Conservation (phyloP, 2,888 invertebrate species). For the Macrophya alboannulata region DNA sequence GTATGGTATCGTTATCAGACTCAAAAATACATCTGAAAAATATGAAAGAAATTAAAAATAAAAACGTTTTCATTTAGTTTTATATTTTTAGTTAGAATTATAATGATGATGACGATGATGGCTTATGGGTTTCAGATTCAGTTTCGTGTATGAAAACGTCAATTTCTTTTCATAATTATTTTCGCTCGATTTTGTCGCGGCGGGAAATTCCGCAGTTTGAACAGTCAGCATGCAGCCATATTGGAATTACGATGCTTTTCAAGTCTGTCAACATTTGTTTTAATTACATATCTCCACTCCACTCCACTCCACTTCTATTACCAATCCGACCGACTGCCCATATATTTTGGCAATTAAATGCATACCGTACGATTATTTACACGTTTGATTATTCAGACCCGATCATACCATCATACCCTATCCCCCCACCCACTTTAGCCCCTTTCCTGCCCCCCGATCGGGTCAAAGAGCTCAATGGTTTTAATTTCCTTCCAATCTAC, state of each 20-base stretch:
- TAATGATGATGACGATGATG: background rate
- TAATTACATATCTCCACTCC: constrained; percentile 41
- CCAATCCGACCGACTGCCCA: background rate
- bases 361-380: constrained; percentile 49
- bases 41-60: too few species aligned
- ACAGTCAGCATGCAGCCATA: constrained; percentile 11
- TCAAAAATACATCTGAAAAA: constrained; percentile 31
- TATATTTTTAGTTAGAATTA: background rate
- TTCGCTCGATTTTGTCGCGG: constrained; percentile 11
- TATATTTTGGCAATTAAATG: constrained; percentile 48
- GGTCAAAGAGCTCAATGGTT: constrained; percentile 47
- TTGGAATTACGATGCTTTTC: constrained; percentile 40
- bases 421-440: background rate
- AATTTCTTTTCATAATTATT: constrained; percentile 35
- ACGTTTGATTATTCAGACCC: constrained; percentile 48
- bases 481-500: constrained; percentile 41
- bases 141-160: background rate
- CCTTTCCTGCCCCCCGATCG: background rate
- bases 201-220: constrained; percentile 25
- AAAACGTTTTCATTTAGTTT: too few species aligned
- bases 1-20: background rate
- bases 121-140: background rate
- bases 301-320: constrained; percentile 1
- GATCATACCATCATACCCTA: constrained; percentile 21
- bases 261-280: constrained; percentile 51